Percentiles rank a stretch among this genome's conserved stretches.
Evolutionary conservation across 2,888 invertebrate species (phyloP).

Genomic region (Xestia xanthographa): DNA sequence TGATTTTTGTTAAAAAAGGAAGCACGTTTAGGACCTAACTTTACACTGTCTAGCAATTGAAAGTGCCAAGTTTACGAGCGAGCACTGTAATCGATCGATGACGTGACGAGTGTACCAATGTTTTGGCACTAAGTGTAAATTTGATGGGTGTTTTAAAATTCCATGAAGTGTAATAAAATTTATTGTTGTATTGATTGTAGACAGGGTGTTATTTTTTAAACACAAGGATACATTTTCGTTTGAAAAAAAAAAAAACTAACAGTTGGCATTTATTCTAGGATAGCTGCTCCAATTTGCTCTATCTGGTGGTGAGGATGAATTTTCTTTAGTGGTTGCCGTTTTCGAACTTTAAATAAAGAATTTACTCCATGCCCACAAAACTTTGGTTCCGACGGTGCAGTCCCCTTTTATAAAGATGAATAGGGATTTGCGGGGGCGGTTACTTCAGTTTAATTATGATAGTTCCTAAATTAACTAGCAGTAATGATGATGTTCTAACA

Average conservation of each 20-base stretch:
- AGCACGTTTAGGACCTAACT: conserved; percentile 25
- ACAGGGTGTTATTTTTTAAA: conserved; percentile 15
- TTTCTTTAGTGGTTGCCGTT: neutral
- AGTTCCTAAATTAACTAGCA: neutral
- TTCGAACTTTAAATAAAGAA: neutral
- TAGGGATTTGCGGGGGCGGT: too few species aligned
- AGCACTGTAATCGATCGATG: conserved; percentile 76
- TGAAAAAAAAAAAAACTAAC: neutral
- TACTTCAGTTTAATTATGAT: too few species aligned
- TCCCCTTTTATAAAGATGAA: neutral
- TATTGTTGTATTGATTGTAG: conserved; percentile 31
- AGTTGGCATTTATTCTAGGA: neutral
- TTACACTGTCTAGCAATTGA: conserved; percentile 73
- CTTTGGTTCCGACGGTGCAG: neutral
- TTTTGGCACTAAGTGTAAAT: conserved; percentile 66
- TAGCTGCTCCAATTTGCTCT: neutral
- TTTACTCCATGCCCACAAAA: neutral
- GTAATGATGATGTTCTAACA: neutral
- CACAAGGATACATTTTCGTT: neutral
- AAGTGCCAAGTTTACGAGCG: conserved; percentile 79
- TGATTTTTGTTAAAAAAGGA: conserved; percentile 25
- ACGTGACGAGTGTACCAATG: conserved; percentile 75
- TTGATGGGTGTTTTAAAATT: conserved; percentile 69
- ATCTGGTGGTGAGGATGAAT: neutral
- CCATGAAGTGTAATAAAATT: conserved; percentile 54